These are phyloP conservation scores for Lanius ludovicianus DNA, from an alignment of 2,113 vertebrate species.

Conservation along the genomic window DNA sequence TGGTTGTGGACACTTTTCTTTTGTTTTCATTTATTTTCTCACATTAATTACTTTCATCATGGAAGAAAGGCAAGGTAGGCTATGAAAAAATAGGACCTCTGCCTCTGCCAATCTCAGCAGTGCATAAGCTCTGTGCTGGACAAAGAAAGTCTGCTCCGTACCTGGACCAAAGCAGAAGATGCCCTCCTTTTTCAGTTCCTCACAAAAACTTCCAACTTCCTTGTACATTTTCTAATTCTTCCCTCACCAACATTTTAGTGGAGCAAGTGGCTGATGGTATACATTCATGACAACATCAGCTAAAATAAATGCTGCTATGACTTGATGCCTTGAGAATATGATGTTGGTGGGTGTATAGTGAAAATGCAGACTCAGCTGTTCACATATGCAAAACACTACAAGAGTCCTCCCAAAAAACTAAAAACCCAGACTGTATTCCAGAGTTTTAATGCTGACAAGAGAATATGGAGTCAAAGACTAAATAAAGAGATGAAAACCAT, in stretches of 20 bases:
- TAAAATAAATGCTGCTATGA: background rate
- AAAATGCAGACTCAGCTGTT: conserved; percentile 2
- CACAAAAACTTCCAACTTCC: background rate
- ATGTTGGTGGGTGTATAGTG: background rate
- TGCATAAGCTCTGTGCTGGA: background rate
- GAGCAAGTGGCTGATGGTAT: background rate
- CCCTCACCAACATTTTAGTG: background rate
- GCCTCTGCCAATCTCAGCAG: rapidly evolving
- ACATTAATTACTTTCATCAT: background rate
- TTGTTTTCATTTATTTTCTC: background rate
- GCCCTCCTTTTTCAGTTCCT: background rate
- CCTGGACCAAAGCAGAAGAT: background rate
- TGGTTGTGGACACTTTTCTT: background rate
- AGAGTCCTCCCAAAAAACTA: background rate
- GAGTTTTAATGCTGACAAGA: background rate
- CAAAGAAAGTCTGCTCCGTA: background rate
- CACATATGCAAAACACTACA: background rate
- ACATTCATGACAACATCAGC: background rate
- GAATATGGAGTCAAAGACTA: background rate
- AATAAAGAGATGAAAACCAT: background rate
- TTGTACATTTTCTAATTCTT: background rate
- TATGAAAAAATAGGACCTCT: background rate
- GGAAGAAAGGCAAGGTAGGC: background rate
- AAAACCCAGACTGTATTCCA: background rate
- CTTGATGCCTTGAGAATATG: background rate